Conservation (phyloP, 2,888 invertebrate species). For the Cheilosia vulpina region DNA sequence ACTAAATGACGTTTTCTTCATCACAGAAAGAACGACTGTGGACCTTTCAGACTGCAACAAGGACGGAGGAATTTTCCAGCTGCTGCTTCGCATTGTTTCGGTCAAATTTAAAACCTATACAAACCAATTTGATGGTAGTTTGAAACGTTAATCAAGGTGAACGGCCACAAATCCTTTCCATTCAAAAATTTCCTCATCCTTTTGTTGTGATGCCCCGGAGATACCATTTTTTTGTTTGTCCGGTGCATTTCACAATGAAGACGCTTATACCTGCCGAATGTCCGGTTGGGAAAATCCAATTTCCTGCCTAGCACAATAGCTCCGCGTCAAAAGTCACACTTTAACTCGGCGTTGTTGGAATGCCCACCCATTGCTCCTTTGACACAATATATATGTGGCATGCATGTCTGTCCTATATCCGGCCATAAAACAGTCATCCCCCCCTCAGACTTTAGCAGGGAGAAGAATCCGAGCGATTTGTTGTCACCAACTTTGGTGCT, state of each 20-base stretch:
- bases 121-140: constrained; percentile 59
- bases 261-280: constrained; percentile 59
- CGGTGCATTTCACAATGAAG: constrained; percentile 18
- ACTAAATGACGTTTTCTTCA: too few species aligned
- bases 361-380: constrained; percentile 47
- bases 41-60: background rate
- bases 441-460: background rate
- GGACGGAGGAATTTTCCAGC: background rate
- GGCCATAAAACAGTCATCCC: constrained; percentile 51
- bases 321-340: constrained; percentile 52
- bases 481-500: constrained; percentile 51
- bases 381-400: constrained; percentile 26
- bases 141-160: constrained; percentile 46
- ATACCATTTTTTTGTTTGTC: constrained; percentile 29
- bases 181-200: constrained; percentile 18
- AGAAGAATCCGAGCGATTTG: constrained; percentile 59
- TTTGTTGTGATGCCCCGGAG: constrained; percentile 13
- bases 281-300: constrained; percentile 55
- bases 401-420: constrained; percentile 48
- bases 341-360: constrained; percentile 33
- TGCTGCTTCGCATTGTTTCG: background rate
- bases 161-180: constrained; percentile 55
- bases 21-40: too few species aligned
- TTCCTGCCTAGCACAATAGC: constrained; percentile 50
- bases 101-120: constrained; percentile 36